These are phyloP conservation scores for Philotrypesis tridentata DNA, from an alignment of 1,140 invertebrate species.

Conservation along the genomic window DNA sequence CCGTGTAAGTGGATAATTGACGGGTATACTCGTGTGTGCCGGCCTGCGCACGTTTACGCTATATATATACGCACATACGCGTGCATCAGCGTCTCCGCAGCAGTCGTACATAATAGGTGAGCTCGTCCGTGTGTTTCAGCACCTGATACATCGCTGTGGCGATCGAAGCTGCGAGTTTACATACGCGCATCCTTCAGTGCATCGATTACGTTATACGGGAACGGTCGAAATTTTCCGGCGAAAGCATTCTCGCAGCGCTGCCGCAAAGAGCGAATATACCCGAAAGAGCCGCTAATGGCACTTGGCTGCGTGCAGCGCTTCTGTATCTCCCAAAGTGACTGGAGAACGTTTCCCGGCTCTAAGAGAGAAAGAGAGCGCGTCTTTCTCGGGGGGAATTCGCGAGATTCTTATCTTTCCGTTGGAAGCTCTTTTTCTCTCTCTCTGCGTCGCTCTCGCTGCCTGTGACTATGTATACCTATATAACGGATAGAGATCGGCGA, in stretches of 20 bases:
- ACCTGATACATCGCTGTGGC: no score
- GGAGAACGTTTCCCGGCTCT: conserved; percentile 33
- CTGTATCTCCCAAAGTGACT: not conserved
- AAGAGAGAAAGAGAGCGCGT: no score
- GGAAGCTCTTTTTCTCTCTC: no score
- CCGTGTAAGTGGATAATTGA: conserved; percentile 51
- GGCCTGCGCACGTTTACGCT: conserved; percentile 3
- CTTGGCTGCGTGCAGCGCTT: not conserved
- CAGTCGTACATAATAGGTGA: no score
- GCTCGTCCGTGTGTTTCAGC: no score
- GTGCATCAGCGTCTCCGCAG: not conserved
- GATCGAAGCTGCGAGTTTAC: no score
- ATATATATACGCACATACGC: not conserved
- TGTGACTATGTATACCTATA: not conserved
- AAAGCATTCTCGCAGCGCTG: no score
- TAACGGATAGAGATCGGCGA: not conserved
- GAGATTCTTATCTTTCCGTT: conserved; percentile 52
- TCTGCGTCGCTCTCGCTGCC: no score
- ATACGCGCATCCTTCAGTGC: no score
- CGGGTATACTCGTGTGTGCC: conserved; percentile 40
- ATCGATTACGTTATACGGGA: no score
- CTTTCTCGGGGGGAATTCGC: conserved; percentile 46
- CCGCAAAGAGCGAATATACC: not conserved
- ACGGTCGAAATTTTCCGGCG: no score
- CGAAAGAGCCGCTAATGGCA: not conserved